Percentiles rank a stretch among this genome's conserved stretches.
Conservation (phyloP, 1,140 invertebrate genomes). For the Pseudomyrmex flavicornis region DNA sequence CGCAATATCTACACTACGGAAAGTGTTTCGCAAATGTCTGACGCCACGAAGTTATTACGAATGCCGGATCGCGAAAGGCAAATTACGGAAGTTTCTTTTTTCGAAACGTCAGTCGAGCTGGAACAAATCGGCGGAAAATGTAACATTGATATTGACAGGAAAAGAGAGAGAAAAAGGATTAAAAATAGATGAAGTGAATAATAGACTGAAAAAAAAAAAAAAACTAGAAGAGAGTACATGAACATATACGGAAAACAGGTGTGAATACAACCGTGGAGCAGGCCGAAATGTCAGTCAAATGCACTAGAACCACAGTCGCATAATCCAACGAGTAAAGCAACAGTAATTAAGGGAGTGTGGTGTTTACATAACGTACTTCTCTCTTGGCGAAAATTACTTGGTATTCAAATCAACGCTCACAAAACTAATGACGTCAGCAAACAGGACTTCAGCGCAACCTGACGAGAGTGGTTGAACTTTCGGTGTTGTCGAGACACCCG, state of each 20-base stretch:
- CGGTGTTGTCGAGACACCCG: conserved; percentile 42
- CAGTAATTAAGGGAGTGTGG: conserved; percentile 72
- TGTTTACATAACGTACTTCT: conserved; percentile 69
- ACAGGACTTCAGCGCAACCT: conserved; percentile 20
- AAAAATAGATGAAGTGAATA: conserved; percentile 5
- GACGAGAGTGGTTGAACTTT: conserved; percentile 6
- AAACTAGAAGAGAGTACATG: conserved; percentile 26
- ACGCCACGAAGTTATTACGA: conserved; percentile 13
- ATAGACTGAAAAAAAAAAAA: conserved; percentile 27
- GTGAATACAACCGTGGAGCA: conserved; percentile 58
- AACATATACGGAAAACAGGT: conserved; percentile 64
- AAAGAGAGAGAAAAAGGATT: not conserved
- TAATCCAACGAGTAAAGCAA: conserved; percentile 77
- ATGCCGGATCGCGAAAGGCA: not conserved
- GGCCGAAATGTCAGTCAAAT: conserved; percentile 67
- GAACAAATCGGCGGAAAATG: not conserved
- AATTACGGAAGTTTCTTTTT: not conserved
- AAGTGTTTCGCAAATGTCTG: conserved; percentile 32
- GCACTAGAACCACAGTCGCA: conserved; percentile 76
- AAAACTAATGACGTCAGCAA: conserved; percentile 54
- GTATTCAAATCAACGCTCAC: conserved; percentile 64
- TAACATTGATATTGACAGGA: not conserved
- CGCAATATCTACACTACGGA: conserved; percentile 36
- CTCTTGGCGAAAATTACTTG: conserved; percentile 65
- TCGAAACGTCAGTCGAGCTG: conserved; percentile 6